phyloP scores from a whole-genome alignment of 2,797 vertebrate species.

The Cryptoblepharus egeriae region DNA sequence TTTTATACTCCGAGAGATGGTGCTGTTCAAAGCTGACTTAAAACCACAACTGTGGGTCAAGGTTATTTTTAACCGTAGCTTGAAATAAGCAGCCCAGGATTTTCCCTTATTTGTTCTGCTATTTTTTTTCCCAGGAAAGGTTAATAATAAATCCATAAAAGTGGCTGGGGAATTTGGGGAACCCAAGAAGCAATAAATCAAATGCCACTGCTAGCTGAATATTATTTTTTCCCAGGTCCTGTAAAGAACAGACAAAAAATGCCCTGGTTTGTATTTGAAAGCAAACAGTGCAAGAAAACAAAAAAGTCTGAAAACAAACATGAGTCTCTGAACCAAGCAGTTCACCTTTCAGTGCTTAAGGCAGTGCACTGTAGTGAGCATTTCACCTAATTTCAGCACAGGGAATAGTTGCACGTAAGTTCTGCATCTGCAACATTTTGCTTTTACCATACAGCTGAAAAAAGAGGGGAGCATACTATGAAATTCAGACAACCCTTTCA shows the following conservation, averaged over 20 bases:
- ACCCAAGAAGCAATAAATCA: slow-evolving; percentile 46
- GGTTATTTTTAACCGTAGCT: slow-evolving; percentile 45
- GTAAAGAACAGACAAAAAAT: slow-evolving; percentile 31
- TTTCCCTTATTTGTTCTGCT: slow-evolving; percentile 23
- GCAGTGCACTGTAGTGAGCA: neutral
- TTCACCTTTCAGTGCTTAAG: neutral
- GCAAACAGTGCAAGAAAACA: neutral
- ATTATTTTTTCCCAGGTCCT: slow-evolving; percentile 20
- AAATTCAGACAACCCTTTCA: neutral
- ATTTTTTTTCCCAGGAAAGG: slow-evolving; percentile 43
- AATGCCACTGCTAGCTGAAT: slow-evolving; percentile 6
- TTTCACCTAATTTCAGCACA: slow-evolving; percentile 19
- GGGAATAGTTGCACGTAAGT: slow-evolving; percentile 18
- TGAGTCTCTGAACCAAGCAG: slow-evolving; percentile 15
- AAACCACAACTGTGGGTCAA: slow-evolving; percentile 1
- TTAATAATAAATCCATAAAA: slow-evolving; percentile 43
- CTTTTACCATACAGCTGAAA: neutral
- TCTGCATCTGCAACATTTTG: neutral
- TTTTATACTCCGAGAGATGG: slow-evolving; percentile 28
- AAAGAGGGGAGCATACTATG: neutral
- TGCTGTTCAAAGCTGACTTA: slow-evolving; percentile 6
- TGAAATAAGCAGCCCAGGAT: slow-evolving; percentile 10
- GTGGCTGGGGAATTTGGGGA: slow-evolving; percentile 11
- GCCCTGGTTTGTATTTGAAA: slow-evolving; percentile 19
- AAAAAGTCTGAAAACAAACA: neutral